Base-by-base conservation (phyloP, 35 echinoderm and acorn worm genomes). In the Eucidaris tribuloides region DNA sequence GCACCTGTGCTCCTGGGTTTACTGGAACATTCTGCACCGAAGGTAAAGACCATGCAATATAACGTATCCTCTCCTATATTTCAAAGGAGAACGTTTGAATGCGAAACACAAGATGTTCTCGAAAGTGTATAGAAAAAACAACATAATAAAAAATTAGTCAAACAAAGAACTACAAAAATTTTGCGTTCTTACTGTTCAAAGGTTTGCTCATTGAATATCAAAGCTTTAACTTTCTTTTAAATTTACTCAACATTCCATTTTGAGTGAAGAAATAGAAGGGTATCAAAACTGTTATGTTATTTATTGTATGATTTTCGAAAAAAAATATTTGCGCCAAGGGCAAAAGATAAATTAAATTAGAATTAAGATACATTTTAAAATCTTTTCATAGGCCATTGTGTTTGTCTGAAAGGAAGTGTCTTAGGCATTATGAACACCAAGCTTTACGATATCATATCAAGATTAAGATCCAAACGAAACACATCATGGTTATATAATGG, bases 1-100 rank as follows among this genome's bases (percentile, higher is more conserved):
- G 91, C 74, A 62, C 48, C 20, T 93, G 91, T 79, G 60, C 55
- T 15, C 35, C 78, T 2, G 91, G 91, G 3, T 93, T 62, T 58
- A 77, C 44, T 5, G 91, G 91, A 6, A 68, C n/a, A 1, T 62
- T 88, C 29, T 93, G 91, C 25, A 74, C 68, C 7, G 68, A 74
- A 74, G 68, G 68, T 74, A 74, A 74, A n/a, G n/a, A n/a, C n/a
- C n/a, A n/a, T n/a, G n/a, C n/a, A n/a, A n/a, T n/a, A 40, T 35
- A 14, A 42, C 18, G n/a, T 38, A 54, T 54, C 2, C 56, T 0
- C 30, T 59, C 30, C 30, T 20, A 6, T 28, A 24, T 18, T 28
- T 15, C 18, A 7, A 3, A 23, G 2, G 3, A 5, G 7, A 5
- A 20, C 18, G 1, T 22, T 28, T 59, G 48, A 54, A n/a, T 13